Percentiles rank a stretch among this genome's conserved stretches.
Evolutionary conservation across 2,888 invertebrate species (phyloP).

Genomic region (Thecocarcelia acutangulata): DNA sequence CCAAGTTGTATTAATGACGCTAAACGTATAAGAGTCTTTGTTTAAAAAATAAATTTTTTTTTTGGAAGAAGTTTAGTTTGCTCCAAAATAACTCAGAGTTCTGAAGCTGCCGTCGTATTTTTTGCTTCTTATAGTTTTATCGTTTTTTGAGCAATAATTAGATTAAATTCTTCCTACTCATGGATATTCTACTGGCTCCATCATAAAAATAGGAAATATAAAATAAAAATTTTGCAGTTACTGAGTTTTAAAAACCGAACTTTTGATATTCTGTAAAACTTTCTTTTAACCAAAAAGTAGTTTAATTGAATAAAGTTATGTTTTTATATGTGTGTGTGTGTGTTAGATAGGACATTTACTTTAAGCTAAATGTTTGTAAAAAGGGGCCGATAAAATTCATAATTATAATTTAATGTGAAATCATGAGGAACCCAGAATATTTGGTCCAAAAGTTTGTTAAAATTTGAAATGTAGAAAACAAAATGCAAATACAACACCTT

Average conservation of each 20-base stretch:
- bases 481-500: no score
- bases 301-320: background rate
- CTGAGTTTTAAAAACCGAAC: constrained; percentile 21
- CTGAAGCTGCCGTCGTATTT: background rate
- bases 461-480: no score
- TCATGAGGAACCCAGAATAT: background rate
- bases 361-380: background rate
- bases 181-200: background rate
- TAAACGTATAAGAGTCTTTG: no score
- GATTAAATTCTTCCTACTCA: constrained; percentile 2
- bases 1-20: no score
- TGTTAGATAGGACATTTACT: background rate
- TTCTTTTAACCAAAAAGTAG: background rate
- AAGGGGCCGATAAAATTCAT: background rate
- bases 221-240: constrained; percentile 3
- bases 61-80: no score
- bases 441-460: background rate
- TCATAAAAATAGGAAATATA: background rate
- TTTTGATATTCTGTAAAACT: background rate
- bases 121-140: background rate
- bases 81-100: no score
- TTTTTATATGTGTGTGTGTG: background rate
- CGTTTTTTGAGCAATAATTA: constrained; percentile 7
- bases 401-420: constrained; percentile 6
- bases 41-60: no score